Base-by-base conservation (phyloP, 2,888 invertebrate species). In the Napeogenes sylphis region DNA sequence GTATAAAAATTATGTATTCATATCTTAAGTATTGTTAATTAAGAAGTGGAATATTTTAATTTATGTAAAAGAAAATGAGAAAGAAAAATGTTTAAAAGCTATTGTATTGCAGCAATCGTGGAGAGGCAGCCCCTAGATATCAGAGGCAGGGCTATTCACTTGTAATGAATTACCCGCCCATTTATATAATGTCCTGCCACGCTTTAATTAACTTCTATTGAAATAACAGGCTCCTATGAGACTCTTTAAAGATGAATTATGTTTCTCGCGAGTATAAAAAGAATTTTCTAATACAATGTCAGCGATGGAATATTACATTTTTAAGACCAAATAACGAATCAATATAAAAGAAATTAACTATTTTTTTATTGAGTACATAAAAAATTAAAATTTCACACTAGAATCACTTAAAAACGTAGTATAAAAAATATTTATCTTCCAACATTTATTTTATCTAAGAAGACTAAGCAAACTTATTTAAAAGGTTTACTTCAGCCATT, bases 231-330 rank as follows among this genome's bases (percentile, higher is more conserved):
- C 59, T 66, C 83, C 83, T 81, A 75, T 80, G 80, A 80, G 83
- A 83, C 84, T 84, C 83, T 87, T 85, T 84, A 35, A 14, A 13
- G 5, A 33, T 58, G 32, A 46, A 14, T 12, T 38, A 55, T 55
- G 42, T 45, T 32, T 32, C 45, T 45, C 51, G 30, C 21, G 10
- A 51, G 30, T 21, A 21, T 51, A 21, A 51, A 51, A 51, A 51
- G 8, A 51, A 8, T 10, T 51, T 30, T 51, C 2, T 51, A 21
- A 51, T 21, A 10, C 10, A 10, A 51, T 51, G 6, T 30, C 6
- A 14, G 47, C 14, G 6, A 21, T 21, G 21, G n/a, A 14, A 47
- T 47, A 21, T 13, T n/a, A 4, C 47, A 8, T 4, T 47, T 14
- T 47, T 14, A 47, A 14, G 13, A 6, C n/a, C 2, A n/a, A 14